phyloP scores from a whole-genome alignment of 2,797 vertebrate species.

The Crypturellus tataupa region DNA sequence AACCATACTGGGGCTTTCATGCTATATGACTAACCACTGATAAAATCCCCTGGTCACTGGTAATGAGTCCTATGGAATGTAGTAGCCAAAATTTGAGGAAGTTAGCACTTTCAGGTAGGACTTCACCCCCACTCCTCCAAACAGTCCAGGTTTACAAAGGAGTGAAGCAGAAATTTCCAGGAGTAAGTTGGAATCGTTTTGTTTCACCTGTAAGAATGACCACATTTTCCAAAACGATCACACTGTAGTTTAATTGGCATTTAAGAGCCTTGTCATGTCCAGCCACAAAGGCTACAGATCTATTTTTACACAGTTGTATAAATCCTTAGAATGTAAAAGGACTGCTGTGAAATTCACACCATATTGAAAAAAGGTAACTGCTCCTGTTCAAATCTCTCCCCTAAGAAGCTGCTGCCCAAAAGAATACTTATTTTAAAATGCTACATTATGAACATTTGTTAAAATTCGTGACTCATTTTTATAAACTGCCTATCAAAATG shows the following conservation, averaged over 20 bases:
- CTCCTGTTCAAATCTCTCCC: not conserved
- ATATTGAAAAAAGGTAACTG: not conserved
- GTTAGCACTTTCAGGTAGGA: not conserved
- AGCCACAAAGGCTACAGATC: not conserved
- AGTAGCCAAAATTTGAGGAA: not conserved
- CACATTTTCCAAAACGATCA: not conserved
- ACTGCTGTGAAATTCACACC: not conserved
- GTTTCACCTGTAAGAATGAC: not conserved
- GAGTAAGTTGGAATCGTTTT: not conserved
- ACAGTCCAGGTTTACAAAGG: too few relatives aligned
- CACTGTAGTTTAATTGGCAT: not conserved
- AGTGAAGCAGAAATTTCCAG: not conserved
- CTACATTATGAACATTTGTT: not conserved
- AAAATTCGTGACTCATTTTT: not conserved
- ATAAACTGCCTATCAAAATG: not conserved
- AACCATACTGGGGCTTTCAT: not conserved
- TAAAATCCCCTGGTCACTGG: not conserved
- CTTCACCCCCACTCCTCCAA: not conserved
- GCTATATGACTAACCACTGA: rapidly evolving
- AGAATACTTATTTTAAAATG: not conserved
- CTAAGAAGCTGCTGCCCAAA: not conserved
- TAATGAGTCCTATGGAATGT: not conserved
- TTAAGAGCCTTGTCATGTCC: not conserved
- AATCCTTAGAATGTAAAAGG: not conserved
- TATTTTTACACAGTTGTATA: not conserved